These are phyloP conservation scores for Montipora foliosa DNA, from an alignment of 64 coral and sea anemone genomes.

Conservation along the genomic window DNA sequence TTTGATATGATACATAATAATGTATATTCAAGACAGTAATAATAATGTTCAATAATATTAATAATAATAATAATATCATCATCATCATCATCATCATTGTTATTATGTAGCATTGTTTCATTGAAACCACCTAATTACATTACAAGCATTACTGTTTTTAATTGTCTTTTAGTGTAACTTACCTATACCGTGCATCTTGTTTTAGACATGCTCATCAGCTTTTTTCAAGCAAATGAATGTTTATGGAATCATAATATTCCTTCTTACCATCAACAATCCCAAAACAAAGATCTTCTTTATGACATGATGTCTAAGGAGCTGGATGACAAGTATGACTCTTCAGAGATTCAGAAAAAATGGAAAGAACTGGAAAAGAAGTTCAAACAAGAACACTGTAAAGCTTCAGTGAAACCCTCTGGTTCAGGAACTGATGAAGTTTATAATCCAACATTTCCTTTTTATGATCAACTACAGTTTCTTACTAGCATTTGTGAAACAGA, in stretches of 20 bases:
- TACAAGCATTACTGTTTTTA: not conserved
- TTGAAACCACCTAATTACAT: not conserved
- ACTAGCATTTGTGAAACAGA: conserved; percentile 35
- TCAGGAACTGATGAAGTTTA: conserved; percentile 52
- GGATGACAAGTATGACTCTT: conserved; percentile 47
- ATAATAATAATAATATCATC: not conserved
- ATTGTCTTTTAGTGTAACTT: not conserved
- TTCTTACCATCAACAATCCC: not conserved
- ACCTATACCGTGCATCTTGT: not conserved
- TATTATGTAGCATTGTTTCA: not conserved
- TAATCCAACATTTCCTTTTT: conserved; percentile 53
- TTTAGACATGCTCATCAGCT: not conserved
- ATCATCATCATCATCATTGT: not conserved
- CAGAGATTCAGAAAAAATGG: conserved; percentile 52
- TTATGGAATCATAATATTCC: no score
- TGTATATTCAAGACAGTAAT: not conserved
- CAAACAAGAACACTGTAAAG: conserved; percentile 26
- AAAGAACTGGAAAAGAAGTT: conserved; percentile 51
- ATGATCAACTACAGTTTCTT: conserved; percentile 50
- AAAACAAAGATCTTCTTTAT: conserved; percentile 35
- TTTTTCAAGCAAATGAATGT: no score
- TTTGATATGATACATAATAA: not conserved
- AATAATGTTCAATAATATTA: not conserved
- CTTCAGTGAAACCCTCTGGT: conserved; percentile 33
- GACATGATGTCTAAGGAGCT: conserved; percentile 37